A percentile compares a stretch with the other conserved stretches of the same genome.
phyloP scores from a whole-genome alignment of 2,888 invertebrate genomes.

The Tyria jacobaeae region DNA sequence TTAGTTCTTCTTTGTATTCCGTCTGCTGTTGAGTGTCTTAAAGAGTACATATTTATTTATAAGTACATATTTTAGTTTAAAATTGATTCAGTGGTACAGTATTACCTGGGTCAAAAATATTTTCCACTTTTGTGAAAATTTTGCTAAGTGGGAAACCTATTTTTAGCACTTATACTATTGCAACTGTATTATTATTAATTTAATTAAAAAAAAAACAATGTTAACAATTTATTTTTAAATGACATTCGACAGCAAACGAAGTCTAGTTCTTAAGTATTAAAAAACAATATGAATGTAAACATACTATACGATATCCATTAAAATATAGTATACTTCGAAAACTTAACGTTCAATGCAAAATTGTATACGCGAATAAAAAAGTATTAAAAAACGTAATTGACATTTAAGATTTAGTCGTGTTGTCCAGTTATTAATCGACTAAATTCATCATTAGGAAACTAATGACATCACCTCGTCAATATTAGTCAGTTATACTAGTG shows the following conservation, averaged over 20 bases:
- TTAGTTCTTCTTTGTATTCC: slow-evolving; percentile 46
- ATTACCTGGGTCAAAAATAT: slow-evolving; percentile 12
- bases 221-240: background rate
- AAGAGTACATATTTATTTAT: background rate
- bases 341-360: slow-evolving; percentile 69
- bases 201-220: background rate
- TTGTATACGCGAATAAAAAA: slow-evolving; percentile 78
- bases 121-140: slow-evolving; percentile 14
- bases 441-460: slow-evolving; percentile 16
- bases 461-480: slow-evolving; percentile 11
- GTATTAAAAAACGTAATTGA: slow-evolving; percentile 52
- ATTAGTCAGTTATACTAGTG: slow-evolving; percentile 30
- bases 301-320: slow-evolving; percentile 68
- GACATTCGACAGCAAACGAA: slow-evolving; percentile 28
- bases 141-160: background rate
- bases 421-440: slow-evolving; percentile 38
- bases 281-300: slow-evolving; percentile 68
- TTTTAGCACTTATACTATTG: no score
- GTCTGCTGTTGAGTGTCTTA: slow-evolving; percentile 13
- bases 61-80: slow-evolving; percentile 5
- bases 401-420: slow-evolving; percentile 46
- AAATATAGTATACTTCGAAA: slow-evolving; percentile 63
- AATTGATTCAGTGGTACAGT: slow-evolving; percentile 6
- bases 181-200: background rate
- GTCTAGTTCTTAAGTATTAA: slow-evolving; percentile 45